These are phyloP conservation scores for Pantherophis vulpinus DNA, from an alignment of 2,797 vertebrate species.

Conservation along the genomic window DNA sequence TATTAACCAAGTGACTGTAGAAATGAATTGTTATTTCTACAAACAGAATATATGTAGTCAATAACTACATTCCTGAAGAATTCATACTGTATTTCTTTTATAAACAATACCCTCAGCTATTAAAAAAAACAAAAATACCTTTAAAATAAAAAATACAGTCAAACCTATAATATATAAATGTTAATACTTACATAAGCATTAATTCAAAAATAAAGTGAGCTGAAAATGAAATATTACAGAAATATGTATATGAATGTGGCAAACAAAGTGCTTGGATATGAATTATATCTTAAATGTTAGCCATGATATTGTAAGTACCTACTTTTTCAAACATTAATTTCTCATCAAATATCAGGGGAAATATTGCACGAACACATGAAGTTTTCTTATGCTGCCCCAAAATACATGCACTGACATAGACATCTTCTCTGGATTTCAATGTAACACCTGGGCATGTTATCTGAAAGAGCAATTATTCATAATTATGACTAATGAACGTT, in stretches of 20 bases:
- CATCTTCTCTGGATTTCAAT: conserved; percentile 75
- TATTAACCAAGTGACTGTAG: background rate
- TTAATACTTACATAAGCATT: background rate
- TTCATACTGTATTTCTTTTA: background rate
- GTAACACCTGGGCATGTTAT: conserved; percentile 86
- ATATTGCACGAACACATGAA: conserved; percentile 76
- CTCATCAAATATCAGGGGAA: conserved; percentile 85
- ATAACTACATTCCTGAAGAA: background rate
- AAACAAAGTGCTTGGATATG: background rate
- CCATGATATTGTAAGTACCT: conserved; percentile 10
- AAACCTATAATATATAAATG: background rate
- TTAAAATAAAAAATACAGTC: background rate
- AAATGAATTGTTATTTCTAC: background rate
- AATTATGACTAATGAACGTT: background rate
- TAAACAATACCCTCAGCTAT: background rate
- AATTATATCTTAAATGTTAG: background rate
- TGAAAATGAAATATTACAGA: background rate
- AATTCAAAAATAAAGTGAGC: background rate
- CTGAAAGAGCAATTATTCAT: conserved; percentile 66
- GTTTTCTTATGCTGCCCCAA: conserved; percentile 89
- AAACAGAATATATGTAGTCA: background rate
- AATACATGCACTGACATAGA: conserved; percentile 87
- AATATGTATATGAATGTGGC: background rate
- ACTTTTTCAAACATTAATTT: conserved; percentile 91
- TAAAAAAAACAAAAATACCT: background rate